Conservation (phyloP, 2,797 vertebrate genomes). For the Enteromius anoplus region DNA sequence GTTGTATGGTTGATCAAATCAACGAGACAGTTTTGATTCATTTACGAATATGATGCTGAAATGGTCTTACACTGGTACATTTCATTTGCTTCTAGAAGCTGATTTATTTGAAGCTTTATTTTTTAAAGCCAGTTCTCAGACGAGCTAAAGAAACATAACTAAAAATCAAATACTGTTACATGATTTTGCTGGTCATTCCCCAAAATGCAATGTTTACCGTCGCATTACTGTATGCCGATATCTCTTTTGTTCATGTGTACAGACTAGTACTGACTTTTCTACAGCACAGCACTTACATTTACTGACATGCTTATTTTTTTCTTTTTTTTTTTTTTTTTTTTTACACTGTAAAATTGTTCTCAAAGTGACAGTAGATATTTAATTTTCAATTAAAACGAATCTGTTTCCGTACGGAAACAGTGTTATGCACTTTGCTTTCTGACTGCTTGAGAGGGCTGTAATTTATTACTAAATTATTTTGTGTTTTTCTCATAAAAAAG, state of each 20-base stretch:
- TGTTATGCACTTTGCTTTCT: slow-evolving; percentile 36
- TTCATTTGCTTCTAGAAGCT: slow-evolving; percentile 22
- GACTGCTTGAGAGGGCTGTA: neutral
- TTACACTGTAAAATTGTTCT: slow-evolving; percentile 14
- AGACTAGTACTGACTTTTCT: neutral
- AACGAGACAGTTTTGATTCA: slow-evolving; percentile 5
- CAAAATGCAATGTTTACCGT: neutral
- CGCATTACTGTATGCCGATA: neutral
- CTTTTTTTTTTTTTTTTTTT: neutral
- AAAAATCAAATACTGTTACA: slow-evolving; percentile 10
- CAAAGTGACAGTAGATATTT: slow-evolving; percentile 2
- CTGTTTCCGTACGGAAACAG: slow-evolving; percentile 25
- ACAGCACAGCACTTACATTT: neutral
- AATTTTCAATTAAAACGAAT: neutral
- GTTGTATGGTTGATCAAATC: slow-evolving; percentile 25
- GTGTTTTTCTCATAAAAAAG: slow-evolving; percentile 6
- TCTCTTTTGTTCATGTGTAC: neutral
- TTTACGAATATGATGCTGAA: slow-evolving; percentile 26
- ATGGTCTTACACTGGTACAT: slow-evolving; percentile 13
- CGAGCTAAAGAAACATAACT: neutral
- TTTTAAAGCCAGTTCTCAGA: slow-evolving; percentile 27
- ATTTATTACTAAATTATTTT: slow-evolving; percentile 39
- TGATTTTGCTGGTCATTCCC: neutral
- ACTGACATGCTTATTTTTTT: neutral
- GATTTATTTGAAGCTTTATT: slow-evolving; percentile 25